phyloP scores from a whole-genome alignment of 2,797 vertebrate species.

The Phrynocephalus vlangalii region DNA sequence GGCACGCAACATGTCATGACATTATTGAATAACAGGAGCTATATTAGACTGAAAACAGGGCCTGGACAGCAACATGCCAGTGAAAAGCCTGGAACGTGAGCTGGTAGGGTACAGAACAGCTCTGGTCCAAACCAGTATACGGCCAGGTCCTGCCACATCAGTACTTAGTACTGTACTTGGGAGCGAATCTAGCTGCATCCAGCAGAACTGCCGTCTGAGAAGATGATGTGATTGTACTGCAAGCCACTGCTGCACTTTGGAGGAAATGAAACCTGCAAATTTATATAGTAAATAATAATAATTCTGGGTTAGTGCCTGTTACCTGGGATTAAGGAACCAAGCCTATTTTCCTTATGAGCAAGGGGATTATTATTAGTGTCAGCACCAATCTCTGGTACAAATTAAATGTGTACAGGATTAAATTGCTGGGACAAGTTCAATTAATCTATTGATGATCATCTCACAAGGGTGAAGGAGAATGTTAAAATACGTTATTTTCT shows the following conservation, averaged over 20 bases:
- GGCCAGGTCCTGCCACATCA: too few species aligned
- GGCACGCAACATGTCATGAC: slow-evolving; percentile 32
- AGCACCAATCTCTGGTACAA: slow-evolving; percentile 15
- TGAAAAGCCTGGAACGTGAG: too few species aligned
- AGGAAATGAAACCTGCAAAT: not conserved
- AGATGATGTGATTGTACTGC: not conserved
- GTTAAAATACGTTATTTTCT: not conserved
- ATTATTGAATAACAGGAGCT: slow-evolving; percentile 26
- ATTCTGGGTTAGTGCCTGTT: not conserved
- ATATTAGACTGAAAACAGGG: not conserved
- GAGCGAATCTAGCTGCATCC: too few species aligned
- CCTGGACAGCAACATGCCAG: too few species aligned
- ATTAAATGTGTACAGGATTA: slow-evolving; percentile 19
- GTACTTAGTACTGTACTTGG: too few species aligned
- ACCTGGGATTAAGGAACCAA: not conserved
- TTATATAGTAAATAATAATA: not conserved
- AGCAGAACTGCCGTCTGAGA: not conserved
- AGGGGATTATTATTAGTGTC: not conserved
- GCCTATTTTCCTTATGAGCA: not conserved
- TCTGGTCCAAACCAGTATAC: too few species aligned
- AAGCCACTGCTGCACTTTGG: not conserved
- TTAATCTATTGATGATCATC: slow-evolving; percentile 15
- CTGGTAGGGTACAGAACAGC: too few species aligned
- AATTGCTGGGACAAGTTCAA: not conserved
- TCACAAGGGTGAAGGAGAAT: not conserved